Evolutionary conservation across 2,888 invertebrate species (phyloP), one percentile per base, ranked within the genome.

Genomic region (Limnephilus marmoratus): DNA sequence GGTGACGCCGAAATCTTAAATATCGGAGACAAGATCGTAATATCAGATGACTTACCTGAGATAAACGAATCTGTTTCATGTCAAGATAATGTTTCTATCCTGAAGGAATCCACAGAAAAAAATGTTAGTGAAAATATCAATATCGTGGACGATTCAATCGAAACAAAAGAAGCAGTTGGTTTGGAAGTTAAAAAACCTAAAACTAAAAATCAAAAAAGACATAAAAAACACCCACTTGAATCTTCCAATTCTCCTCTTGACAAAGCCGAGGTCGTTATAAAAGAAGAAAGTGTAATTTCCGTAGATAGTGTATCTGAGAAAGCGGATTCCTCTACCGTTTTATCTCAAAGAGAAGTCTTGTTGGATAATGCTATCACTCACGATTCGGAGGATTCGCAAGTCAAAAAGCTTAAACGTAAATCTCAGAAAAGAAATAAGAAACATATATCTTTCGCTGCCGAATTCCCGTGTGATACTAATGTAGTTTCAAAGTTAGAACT

Each of bases 231-330:
- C 91, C 94, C 94, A 81, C 95, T 94, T 11, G 93, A 94, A 86
- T 94, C 95, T 0, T 94, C 94, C 41, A 94, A 94, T 92, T 94
- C 95, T 1, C 95, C 95, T 34, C 95, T 95, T n/a, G 95, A 95
- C 90, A 34, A 11, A 80, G 37, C 49, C 7, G 68, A 29, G 15
- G 31, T 49, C 15, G 37, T 53, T 85, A 41, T 37, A 37, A 41
- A 37, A 53, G n/a, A 13, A 24, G 81, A 68, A 2, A 12, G 29
- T 15, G n/a, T 41, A 24, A 37, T 41, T 24, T 24, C 68, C 9
- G 68, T 24, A 68, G 68, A 68, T 68, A 18, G 18, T 68, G 0
- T 68, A 68, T 9, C 68, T 9, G 24, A 68, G n/a, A 34, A 9
- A 37, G 15, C 18, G n/a, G 41, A 15, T 41, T 37, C 24, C 3